phyloP scores from a whole-genome alignment of 2,888 invertebrate genomes.

The Embidobia sp. region DNA sequence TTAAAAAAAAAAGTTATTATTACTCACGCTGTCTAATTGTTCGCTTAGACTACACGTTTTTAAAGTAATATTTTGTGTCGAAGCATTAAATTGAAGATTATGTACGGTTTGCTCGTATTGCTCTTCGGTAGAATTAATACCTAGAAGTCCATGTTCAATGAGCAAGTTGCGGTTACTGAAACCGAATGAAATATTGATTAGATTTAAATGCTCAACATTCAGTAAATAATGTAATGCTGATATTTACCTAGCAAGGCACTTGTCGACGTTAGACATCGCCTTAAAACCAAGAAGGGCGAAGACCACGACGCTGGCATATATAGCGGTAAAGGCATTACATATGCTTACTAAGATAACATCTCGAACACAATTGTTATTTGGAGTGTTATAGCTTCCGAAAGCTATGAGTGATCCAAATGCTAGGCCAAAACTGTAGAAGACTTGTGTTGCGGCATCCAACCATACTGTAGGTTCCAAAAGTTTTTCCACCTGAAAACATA shows the following conservation, averaged over 20 bases:
- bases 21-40: slow-evolving; percentile 88
- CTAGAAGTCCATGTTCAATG: slow-evolving; percentile 79
- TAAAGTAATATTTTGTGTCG: slow-evolving; percentile 82
- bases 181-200: no score
- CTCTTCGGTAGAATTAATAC: slow-evolving; percentile 83
- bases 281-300: slow-evolving; percentile 98
- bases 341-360: slow-evolving; percentile 95
- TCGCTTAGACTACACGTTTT: slow-evolving; percentile 87
- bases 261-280: slow-evolving; percentile 94
- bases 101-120: slow-evolving; percentile 83
- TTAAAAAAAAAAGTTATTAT: neutral
- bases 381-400: slow-evolving; percentile 97
- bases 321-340: slow-evolving; percentile 96
- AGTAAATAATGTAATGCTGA: no score
- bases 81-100: slow-evolving; percentile 73
- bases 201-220: no score
- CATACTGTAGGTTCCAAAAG: slow-evolving; percentile 94
- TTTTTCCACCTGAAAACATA: slow-evolving; percentile 87
- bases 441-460: slow-evolving; percentile 98
- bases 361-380: slow-evolving; percentile 96
- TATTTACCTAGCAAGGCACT: slow-evolving; percentile 87
- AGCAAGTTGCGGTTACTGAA: slow-evolving; percentile 83
- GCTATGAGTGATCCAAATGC: slow-evolving; percentile 98
- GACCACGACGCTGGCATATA: slow-evolving; percentile 97
- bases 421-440: slow-evolving; percentile 95